A percentile compares a stretch with the other conserved stretches of the same genome.
phyloP scores from a whole-genome alignment of 2,797 vertebrate genomes.

The Sebastes itinus region DNA sequence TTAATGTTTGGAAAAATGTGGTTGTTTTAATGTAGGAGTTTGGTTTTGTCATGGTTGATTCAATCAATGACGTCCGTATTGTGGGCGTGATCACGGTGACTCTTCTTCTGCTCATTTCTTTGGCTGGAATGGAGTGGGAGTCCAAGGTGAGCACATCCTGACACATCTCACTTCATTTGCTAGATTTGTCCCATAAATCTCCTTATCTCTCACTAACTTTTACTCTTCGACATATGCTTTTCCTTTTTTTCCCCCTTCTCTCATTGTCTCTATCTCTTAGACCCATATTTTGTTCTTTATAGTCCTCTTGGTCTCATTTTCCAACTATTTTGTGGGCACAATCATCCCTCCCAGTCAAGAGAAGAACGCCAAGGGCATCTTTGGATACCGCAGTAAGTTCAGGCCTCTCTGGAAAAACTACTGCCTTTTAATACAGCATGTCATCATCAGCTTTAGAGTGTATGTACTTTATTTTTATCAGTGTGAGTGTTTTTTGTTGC shows the following conservation, averaged over 20 bases:
- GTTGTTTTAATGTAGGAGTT: slow-evolving; percentile 64
- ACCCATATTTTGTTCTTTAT: slow-evolving; percentile 81
- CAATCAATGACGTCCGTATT: slow-evolving; percentile 76
- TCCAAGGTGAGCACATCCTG: slow-evolving; percentile 70
- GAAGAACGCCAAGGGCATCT: slow-evolving; percentile 76
- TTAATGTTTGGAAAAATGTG: neutral
- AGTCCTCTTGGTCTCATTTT: slow-evolving; percentile 78
- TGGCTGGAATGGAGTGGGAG: slow-evolving; percentile 84
- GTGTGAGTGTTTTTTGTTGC: neutral
- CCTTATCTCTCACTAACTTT: neutral
- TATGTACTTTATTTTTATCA: neutral
- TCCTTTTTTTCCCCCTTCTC: neutral
- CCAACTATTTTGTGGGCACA: slow-evolving; percentile 80
- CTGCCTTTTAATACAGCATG: neutral
- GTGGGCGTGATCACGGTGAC: slow-evolving; percentile 78
- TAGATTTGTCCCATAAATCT: rapidly evolving
- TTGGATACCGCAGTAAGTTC: slow-evolving; percentile 77
- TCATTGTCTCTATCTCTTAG: slow-evolving; percentile 51
- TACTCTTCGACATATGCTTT: neutral
- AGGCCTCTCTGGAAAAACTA: neutral
- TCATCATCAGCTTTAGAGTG: neutral
- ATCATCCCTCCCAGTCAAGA: slow-evolving; percentile 67
- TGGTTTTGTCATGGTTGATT: slow-evolving; percentile 68
- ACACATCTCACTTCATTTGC: neutral
- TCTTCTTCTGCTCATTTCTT: slow-evolving; percentile 73